Evolutionary conservation across 2,113 vertebrate species (phyloP), one percentile per base, ranked within the genome.

Genomic region (Ammodytes dubius): DNA sequence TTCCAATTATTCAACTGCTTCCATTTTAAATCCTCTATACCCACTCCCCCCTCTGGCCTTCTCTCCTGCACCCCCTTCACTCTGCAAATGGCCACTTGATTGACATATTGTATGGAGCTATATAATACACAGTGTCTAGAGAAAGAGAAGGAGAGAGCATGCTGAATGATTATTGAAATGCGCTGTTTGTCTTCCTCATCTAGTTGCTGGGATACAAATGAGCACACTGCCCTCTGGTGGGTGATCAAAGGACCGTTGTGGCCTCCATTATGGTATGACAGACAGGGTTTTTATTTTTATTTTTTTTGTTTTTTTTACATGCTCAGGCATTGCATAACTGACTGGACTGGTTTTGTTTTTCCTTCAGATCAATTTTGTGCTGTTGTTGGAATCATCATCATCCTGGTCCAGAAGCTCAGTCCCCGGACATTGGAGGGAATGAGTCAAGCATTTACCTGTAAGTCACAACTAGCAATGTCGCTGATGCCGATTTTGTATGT

Each of bases 401-500:
- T 99, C 89, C 95, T 99, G n/a, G 98, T 99, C 57, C 98, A 99
- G 95, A 99, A 99, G 87, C 96, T 99, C 98, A 99, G 90, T 99
- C 98, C 0, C 98, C 98, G 54, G 98, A 99, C 79, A 98, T 98
- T 0, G 98, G 98, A 57, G 98, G 98, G 70, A 99, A 99, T 0
- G 98, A 99, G 81, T 99, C 98, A 54, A 99, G 98, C 94, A 99
- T 99, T 93, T 99, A 99, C 89, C 97, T 99, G 98, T 99, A 96
- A 98, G 98, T 97, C 45, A 42, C 0, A 40, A 7, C 15, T 0
- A 27, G 3, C 35, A 11, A 27, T 53, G 27, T 49, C 12, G 15
- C 9, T 12, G 2, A 60, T 15, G 50, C 9, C 27, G 52, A 1
- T 49, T 7, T 27, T 77, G 13, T 0, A n/a, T 53, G 14, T 77